Evolutionary conservation across 2,888 invertebrate species (phyloP), one percentile per base, ranked within the genome.

Genomic region (Chromoteleia sp.): DNA sequence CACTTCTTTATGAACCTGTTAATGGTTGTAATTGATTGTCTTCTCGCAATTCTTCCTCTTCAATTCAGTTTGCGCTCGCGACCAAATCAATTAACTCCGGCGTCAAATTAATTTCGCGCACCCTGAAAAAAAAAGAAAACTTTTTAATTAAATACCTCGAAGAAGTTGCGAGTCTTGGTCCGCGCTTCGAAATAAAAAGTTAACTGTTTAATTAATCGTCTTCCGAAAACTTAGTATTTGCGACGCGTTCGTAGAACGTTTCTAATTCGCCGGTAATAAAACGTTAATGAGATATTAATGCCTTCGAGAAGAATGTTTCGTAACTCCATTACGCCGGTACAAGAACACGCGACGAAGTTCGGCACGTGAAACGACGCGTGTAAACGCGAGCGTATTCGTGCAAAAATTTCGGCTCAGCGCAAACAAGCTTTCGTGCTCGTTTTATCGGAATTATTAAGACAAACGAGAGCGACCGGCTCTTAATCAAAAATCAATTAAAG

Each of bases 111-210:
- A 33, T 33, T 33, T 33, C 10, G 8, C 33, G 1, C 8, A 8
- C 7, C 33, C 8, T 8, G 33, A 33, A 33, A 17, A 48, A 21
- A 5, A 6, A 33, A 33, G n/a, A 41, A 54, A 68, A 68, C 21
- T 56, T 70, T 63, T 43, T 70, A 70, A 70, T 70, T 70, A 45
- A 68, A 68, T 45, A 45, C 19, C 54, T 48, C 15, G 8, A 4
- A 10, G 25, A 8, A 48, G 5, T 33, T 8, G 33, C 5, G 33
- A 33, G 5, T 33, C 10, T n/a, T 17, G 10, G 17, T 0, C 21
- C 8, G 19, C n/a, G 33, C 10, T 7, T 15, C n/a, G 48, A 36
- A 58, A 19, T 15, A 48, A 70, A 70, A 70, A 58, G 14, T 70
- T 70, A 25, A 58, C 17, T 70, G 10, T 45, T 48, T 48, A 58